phyloP scores from a whole-genome alignment of 2,888 invertebrate genomes.

The Pinctada fucata region DNA sequence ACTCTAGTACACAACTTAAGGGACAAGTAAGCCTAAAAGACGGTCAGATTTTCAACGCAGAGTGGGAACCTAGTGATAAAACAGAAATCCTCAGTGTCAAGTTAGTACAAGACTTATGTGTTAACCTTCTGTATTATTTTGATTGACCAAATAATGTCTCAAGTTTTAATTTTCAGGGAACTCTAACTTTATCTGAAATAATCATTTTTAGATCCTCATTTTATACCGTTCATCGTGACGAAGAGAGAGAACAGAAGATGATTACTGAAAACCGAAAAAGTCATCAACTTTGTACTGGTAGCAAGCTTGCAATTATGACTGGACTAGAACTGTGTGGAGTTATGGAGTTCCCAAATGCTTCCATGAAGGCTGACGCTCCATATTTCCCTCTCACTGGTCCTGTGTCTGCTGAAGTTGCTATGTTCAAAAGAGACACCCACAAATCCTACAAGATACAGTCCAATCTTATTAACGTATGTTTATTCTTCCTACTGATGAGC shows the following conservation, averaged over 20 bases:
- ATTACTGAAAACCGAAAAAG: conserved; percentile 82
- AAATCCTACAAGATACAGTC: no score
- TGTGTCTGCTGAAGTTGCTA: conserved; percentile 45
- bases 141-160: no score
- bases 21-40: no score
- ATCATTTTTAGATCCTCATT: conserved; percentile 67
- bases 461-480: no score
- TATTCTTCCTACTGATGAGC: no score
- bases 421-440: no score
- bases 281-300: conserved; percentile 73
- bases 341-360: conserved; percentile 82
- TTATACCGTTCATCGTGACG: conserved; percentile 72
- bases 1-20: no score
- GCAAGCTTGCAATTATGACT: conserved; percentile 82
- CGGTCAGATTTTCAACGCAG: conserved; percentile 85
- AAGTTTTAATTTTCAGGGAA: no score
- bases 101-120: conserved; percentile 61
- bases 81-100: conserved; percentile 89
- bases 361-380: conserved; percentile 79
- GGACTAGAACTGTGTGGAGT: conserved; percentile 91
- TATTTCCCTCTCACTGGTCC: conserved; percentile 73
- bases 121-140: no score
- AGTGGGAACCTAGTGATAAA: conserved; percentile 89
- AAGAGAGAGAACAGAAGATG: conserved; percentile 83
- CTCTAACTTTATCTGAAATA: background rate